These are phyloP conservation scores for Boloria euphrosyne DNA, from an alignment of 2,888 invertebrate species.

Conservation along the genomic window DNA sequence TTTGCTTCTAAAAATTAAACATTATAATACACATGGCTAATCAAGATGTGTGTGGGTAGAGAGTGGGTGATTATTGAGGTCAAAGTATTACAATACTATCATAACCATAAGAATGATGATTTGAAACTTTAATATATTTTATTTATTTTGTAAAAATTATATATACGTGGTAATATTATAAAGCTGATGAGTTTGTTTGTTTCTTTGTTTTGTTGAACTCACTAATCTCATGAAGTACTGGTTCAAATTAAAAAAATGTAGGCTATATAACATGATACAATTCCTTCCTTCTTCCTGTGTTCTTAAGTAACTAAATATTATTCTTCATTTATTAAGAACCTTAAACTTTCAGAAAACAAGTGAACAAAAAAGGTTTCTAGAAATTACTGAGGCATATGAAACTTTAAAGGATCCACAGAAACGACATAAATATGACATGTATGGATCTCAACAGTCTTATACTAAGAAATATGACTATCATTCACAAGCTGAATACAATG, in stretches of 20 bases:
- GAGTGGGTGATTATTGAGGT: slow-evolving; percentile 32
- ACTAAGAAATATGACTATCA: slow-evolving; percentile 81
- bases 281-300: too few species aligned
- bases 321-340: too few species aligned
- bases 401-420: slow-evolving; percentile 91
- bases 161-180: too few species aligned
- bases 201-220: too few species aligned
- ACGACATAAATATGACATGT: slow-evolving; percentile 89
- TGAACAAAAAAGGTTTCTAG: slow-evolving; percentile 88
- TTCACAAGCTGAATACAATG: slow-evolving; percentile 86
- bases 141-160: too few species aligned
- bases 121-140: too few species aligned
- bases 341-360: slow-evolving; percentile 83
- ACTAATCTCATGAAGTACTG: too few species aligned
- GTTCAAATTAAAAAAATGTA: too few species aligned
- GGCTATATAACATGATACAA: too few species aligned
- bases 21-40: neutral
- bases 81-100: slow-evolving; percentile 3
- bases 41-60: slow-evolving; percentile 29
- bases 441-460: slow-evolving; percentile 85
- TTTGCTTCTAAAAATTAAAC: too few species aligned
- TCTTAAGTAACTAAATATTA: too few species aligned
- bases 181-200: too few species aligned
- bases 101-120: neutral
- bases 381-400: slow-evolving; percentile 92